Evolutionary conservation across 2,113 vertebrate species (phyloP), one percentile per base, ranked within the genome.

Genomic region (Gymnorhina tibicen): DNA sequence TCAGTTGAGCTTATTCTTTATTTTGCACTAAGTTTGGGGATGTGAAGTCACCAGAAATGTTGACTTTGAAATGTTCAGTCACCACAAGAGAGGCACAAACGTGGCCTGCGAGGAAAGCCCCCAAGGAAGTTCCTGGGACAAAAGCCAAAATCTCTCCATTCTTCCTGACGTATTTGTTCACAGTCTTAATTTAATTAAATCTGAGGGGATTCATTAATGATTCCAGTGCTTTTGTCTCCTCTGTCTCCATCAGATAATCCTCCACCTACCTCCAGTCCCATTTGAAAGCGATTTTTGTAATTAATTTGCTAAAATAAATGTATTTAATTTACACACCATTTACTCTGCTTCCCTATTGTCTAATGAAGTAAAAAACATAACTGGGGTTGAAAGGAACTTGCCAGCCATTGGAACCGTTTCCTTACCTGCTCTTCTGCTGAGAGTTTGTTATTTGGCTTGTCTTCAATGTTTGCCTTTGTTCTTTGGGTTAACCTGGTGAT

Each of bases 171-270:
- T 85, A 39, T 85, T 90, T 96, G 63, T 83, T 91, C 78, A 79
- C 41, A 83, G 63, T 67, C 42, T 82, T 95, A 72, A 49, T 94
- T 85, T 94, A 87, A 80, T 96, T 46, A 80, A 74, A 80, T 66
- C 67, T 91, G 26, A 63, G n/a, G 39, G 62, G 35, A 76, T 86
- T 90, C 78, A n/a, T 76, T 77, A 91, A 85, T 63, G 72, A 83
- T 95, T 63, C 35, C 44, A 52, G 46, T 35, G 74, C 55, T 80
- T 93, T 62, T 53, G 46, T 63, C 50, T 89, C 58, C 3, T 7
- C 49, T 75, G 1, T 85, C 53, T 93, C 58, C 74, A 76, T 83
- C 89, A 90, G 87, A 94, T 88, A 90, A 90, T 22, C 26, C 19
- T 82, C n/a, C 19, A 42, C n/a, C 37, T 59, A 88, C 19, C 37